Conservation (phyloP, 2,888 invertebrate species). For the Andrena trimmerana region DNA sequence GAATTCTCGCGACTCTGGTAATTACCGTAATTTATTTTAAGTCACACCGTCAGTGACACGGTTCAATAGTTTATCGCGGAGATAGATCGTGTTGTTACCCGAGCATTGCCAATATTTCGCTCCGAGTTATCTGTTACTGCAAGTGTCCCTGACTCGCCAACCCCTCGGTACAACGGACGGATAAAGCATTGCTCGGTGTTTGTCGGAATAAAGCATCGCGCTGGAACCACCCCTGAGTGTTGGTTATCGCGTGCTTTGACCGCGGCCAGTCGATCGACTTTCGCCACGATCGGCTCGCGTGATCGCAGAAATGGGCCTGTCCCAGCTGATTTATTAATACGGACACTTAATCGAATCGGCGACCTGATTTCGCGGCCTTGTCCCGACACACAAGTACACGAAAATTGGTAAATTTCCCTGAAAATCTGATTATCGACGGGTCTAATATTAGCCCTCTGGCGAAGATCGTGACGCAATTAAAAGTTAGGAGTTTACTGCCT, state of each 20-base stretch:
- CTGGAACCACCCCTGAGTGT: not conserved
- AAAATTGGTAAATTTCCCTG: slow-evolving; percentile 32
- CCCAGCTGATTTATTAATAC: slow-evolving; percentile 61
- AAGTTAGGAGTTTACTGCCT: not conserved
- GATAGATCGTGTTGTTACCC: not conserved
- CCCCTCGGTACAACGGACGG: no score
- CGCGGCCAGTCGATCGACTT: slow-evolving; percentile 21
- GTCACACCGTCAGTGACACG: not conserved
- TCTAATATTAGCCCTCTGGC: slow-evolving; percentile 1
- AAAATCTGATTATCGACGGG: not conserved
- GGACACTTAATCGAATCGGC: slow-evolving; percentile 47
- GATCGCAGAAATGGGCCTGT: slow-evolving; percentile 40
- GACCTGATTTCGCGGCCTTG: slow-evolving; percentile 32
- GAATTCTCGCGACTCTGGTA: not conserved
- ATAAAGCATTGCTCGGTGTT: not conserved
- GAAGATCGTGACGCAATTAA: not conserved
- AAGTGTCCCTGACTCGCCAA: not conserved
- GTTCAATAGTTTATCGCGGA: not conserved
- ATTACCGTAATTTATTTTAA: slow-evolving; percentile 1
- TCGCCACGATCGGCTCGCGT: slow-evolving; percentile 47
- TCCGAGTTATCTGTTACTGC: not conserved
- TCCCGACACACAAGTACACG: not conserved
- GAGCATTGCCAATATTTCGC: not conserved
- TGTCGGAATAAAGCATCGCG: not conserved
- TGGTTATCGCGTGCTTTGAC: slow-evolving; percentile 18